phyloP scores from a whole-genome alignment of 2,113 vertebrate genomes.

The Lota lota region DNA sequence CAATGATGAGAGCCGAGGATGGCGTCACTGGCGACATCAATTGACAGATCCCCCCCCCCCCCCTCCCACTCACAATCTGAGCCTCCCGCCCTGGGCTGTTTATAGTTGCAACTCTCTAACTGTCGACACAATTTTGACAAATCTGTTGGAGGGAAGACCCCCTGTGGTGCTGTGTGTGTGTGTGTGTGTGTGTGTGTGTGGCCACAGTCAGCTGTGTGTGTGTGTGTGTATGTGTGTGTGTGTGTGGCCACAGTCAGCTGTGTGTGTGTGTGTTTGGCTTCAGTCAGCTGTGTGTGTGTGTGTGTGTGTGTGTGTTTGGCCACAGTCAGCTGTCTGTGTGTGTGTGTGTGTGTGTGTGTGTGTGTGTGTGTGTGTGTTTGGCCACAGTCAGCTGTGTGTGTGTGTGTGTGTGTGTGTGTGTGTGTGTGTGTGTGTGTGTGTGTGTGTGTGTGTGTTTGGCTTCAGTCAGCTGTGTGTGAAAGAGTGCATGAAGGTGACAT shows the following conservation, averaged over 20 bases:
- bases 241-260: too few relatives aligned
- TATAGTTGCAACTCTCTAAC: too few relatives aligned
- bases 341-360: constrained; percentile 5
- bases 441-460: constrained; percentile 2
- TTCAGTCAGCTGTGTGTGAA: background rate
- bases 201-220: too few relatives aligned
- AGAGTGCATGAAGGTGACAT: too few relatives aligned
- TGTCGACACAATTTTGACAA: too few relatives aligned
- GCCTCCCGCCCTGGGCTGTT: too few relatives aligned
- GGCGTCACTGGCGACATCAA: too few relatives aligned
- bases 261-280: constrained; percentile 2
- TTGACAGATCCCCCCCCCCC: too few relatives aligned
- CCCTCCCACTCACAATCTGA: too few relatives aligned
- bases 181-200: background rate
- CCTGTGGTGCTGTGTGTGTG: background rate
- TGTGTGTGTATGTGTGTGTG: constrained; percentile 3
- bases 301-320: constrained; percentile 5
- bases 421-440: constrained; percentile 10
- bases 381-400: too few relatives aligned
- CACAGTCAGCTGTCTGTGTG: background rate
- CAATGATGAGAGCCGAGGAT: too few relatives aligned
- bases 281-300: constrained; percentile 3
- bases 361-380: constrained; percentile 1
- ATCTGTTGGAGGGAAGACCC: too few relatives aligned
- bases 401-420: background rate